Evolutionary conservation across 2,113 vertebrate genomes (phyloP).

Genomic region (Lonchura striata): DNA sequence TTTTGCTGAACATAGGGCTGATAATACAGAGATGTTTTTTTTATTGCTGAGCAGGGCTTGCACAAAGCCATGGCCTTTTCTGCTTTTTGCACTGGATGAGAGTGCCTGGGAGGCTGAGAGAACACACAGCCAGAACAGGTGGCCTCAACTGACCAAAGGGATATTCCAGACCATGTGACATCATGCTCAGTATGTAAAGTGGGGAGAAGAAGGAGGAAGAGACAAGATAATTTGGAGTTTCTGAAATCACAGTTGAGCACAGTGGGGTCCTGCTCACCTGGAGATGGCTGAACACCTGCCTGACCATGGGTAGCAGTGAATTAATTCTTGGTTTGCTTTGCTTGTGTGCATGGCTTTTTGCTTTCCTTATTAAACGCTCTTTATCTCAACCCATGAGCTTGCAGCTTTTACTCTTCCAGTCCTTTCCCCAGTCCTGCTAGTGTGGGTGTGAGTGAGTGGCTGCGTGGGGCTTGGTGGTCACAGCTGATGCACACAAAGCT

Average conservation of each 20-base stretch:
- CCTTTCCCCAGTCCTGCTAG: neutral
- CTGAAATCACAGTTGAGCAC: no score
- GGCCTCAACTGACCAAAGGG: accelerated
- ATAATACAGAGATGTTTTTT: neutral
- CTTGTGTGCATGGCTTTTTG: neutral
- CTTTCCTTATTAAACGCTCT: neutral
- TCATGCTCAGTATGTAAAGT: accelerated
- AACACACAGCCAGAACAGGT: neutral
- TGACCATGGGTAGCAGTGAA: neutral
- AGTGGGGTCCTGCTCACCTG: neutral
- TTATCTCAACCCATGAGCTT: neutral
- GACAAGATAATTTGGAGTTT: neutral
- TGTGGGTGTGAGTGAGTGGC: neutral
- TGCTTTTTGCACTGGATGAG: neutral
- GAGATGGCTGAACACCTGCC: neutral
- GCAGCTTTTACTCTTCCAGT: neutral
- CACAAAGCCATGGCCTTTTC: neutral
- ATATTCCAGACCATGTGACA: neutral
- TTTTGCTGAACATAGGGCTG: neutral
- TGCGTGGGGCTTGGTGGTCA: no score
- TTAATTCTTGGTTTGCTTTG: neutral
- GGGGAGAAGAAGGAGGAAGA: neutral
- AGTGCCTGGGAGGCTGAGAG: neutral
- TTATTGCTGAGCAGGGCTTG: neutral
- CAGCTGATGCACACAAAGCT: neutral